Conservation (phyloP, 2,888 invertebrate species). For the Eupithecia insigniata region DNA sequence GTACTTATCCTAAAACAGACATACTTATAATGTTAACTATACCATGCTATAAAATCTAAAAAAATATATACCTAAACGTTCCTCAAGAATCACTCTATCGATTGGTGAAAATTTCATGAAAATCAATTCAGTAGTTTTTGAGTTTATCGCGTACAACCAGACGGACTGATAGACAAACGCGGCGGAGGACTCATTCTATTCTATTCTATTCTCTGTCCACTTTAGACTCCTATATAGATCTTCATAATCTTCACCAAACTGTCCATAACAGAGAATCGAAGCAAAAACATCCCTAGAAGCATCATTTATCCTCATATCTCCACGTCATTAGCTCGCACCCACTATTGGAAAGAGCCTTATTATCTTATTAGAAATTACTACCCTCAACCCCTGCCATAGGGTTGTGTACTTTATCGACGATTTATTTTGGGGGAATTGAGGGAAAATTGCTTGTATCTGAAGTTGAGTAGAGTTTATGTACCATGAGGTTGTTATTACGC, state of each 20-base stretch:
- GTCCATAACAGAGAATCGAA: constrained; percentile 34
- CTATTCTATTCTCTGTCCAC: too few relatives aligned
- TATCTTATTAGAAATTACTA: constrained; percentile 74
- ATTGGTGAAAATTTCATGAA: too few relatives aligned
- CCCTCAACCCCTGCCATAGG: constrained; percentile 42
- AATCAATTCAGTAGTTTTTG: too few relatives aligned
- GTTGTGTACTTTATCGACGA: constrained; percentile 48
- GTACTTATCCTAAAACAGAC: too few relatives aligned
- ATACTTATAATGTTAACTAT: too few relatives aligned
- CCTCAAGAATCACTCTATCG: too few relatives aligned
- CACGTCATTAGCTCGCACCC: constrained; percentile 60
- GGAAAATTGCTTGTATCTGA: constrained; percentile 54
- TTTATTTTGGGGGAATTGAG: constrained; percentile 31
- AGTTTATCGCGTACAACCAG: too few relatives aligned
- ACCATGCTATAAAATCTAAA: too few relatives aligned
- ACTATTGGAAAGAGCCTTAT: constrained; percentile 70
- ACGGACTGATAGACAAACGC: too few relatives aligned
- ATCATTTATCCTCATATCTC: constrained; percentile 58
- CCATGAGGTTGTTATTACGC: constrained; percentile 61
- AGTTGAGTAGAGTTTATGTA: constrained; percentile 59
- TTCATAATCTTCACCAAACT: constrained; percentile 7
- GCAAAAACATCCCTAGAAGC: constrained; percentile 36
- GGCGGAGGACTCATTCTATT: too few relatives aligned
- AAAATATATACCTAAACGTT: too few relatives aligned
- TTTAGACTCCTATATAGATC: not conserved